A percentile compares a stretch with the other conserved stretches of the same genome.
phyloP scores from a whole-genome alignment of 2,797 vertebrate genomes.

The Coracias cyanogaster region DNA sequence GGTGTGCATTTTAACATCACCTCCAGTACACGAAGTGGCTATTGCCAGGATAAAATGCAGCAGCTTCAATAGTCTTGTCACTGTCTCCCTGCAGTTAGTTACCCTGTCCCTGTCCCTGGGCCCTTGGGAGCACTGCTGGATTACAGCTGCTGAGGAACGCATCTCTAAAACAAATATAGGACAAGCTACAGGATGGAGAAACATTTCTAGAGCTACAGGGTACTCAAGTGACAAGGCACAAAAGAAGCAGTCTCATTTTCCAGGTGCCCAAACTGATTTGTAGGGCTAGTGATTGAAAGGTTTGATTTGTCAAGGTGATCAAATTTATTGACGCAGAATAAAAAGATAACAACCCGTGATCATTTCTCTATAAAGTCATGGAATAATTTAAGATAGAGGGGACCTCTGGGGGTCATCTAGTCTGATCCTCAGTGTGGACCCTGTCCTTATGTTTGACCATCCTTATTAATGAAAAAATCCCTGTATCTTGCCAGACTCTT shows the following conservation, averaged over 20 bases:
- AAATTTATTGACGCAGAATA: not conserved
- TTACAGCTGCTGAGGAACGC: not conserved
- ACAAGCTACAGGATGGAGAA: not conserved
- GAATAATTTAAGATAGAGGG: not conserved
- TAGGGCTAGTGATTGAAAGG: not conserved
- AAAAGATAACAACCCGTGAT: not conserved
- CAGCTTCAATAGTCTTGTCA: not conserved
- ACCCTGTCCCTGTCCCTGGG: not conserved
- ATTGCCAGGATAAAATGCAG: not conserved
- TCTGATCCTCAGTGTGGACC: not conserved
- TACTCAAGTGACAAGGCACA: not conserved
- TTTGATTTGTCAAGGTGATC: not conserved
- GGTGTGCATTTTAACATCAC: not conserved
- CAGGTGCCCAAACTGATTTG: not conserved
- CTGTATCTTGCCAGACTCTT: not conserved
- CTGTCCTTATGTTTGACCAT: not conserved
- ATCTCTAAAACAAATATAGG: not conserved
- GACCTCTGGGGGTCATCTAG: not conserved
- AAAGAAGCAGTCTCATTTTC: not conserved
- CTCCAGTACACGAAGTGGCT: not conserved
- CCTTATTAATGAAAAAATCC: not conserved
- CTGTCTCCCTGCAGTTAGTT: not conserved
- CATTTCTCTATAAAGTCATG: not conserved
- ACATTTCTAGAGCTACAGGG: not conserved
- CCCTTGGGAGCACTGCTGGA: not conserved